phyloP scores from a whole-genome alignment of 1,140 invertebrate genomes.

The Pygmarrhopalites habei region DNA sequence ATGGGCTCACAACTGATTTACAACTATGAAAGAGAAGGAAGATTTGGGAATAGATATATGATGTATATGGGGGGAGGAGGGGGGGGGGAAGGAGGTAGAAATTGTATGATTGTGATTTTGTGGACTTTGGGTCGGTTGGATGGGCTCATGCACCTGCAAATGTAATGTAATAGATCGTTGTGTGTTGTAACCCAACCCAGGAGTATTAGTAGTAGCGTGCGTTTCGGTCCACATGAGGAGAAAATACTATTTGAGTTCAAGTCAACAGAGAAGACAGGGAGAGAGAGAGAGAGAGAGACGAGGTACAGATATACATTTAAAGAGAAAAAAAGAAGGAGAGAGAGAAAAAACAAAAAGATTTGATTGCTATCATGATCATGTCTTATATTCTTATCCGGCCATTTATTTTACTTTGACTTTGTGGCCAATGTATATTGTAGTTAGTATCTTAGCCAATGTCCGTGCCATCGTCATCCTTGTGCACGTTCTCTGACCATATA shows the following conservation, averaged over 20 bases:
- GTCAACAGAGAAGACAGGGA: not conserved
- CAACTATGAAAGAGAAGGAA: no score
- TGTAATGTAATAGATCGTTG: constrained; percentile 14
- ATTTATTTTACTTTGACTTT: constrained; percentile 30
- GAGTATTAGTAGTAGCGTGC: constrained; percentile 36
- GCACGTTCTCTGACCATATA: not conserved
- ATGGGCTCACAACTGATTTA: no score
- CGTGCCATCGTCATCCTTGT: not conserved
- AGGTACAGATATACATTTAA: not conserved
- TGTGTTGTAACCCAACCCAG: constrained; percentile 17
- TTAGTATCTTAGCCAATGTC: not conserved
- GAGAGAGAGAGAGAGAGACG: not conserved
- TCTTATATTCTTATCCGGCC: constrained; percentile 35
- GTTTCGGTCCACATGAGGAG: constrained; percentile 34
- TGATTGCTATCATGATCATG: constrained; percentile 37
- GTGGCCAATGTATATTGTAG: constrained; percentile 16
- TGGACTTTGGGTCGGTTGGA: no score
- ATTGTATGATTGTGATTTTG: no score
- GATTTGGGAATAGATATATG: no score
- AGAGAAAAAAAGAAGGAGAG: not conserved
- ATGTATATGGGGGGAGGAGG: no score
- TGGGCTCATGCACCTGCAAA: constrained; percentile 18
- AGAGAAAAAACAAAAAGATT: constrained; percentile 19
- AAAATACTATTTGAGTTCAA: constrained; percentile 25
- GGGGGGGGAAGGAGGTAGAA: no score